Base-by-base conservation (phyloP, 2,888 invertebrate species). In the Himalopsyche kuldschensis region DNA sequence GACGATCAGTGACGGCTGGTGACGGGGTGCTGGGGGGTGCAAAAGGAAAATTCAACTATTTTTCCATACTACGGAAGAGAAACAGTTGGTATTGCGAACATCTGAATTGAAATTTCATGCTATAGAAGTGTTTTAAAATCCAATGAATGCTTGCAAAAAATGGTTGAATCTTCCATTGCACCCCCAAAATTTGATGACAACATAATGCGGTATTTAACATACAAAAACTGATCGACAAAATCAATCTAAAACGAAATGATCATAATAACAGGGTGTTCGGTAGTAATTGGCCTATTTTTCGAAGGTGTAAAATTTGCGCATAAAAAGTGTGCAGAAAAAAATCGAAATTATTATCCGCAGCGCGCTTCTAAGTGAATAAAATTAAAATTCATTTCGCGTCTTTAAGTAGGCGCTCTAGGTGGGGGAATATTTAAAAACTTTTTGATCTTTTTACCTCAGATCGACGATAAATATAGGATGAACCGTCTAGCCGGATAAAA, bases 401-500 rank as follows among this genome's bases (percentile, higher is more conserved):
- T 55, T 20, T 55, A 55, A 55, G 55, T 55, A 55, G 55, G 55
- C 24, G 55, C 55, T 5, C 55, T 24, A 20, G 55, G 55, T 55
- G 55, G 55, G 55, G 55, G 55, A 0, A 55, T 55, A 55, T 55
- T 55, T 55, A 55, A 55, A 55, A 55, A 27, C 82, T 80, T 47
- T 77, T 84, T 78, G 69, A 77, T 82, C 77, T 84, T 80, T 76
- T 82, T 55, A 69, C 82, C 48, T 48, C 77, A 41, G 79, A 81
- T 79, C 63, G 75, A 27, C 80, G 85, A 85, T 85, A 85, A 85
- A 83, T 85, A 85, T 81, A 85, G 85, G 81, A 75, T 69, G 78
- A 77, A 69, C 76, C 46, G 85, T 80, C 79, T 75, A 78, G 75
- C 30, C 81, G 75, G 78, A 83, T 85, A 81, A 85, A 85, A 83